phyloP scores from a whole-genome alignment of 2,113 vertebrate species.

The Elephas maximus region DNA sequence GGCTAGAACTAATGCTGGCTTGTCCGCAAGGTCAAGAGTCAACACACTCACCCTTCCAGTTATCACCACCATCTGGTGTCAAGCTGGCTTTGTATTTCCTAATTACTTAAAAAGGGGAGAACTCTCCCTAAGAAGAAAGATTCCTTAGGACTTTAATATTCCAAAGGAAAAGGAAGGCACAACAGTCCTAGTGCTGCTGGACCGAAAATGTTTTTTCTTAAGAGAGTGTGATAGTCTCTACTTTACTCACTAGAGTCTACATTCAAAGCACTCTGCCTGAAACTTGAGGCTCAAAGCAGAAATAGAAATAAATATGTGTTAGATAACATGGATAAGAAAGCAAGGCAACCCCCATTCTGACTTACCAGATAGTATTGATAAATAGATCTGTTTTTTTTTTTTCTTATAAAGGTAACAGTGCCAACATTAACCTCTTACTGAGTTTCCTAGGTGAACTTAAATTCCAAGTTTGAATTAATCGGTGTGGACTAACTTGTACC shows the following conservation, averaged over 20 bases:
- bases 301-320: not conserved
- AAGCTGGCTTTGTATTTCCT: not conserved
- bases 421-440: not conserved
- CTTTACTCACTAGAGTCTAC: fast-evolving
- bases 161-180: not conserved
- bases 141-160: not conserved
- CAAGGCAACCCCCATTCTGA: not conserved
- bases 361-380: not conserved
- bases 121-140: not conserved
- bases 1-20: not conserved
- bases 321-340: not conserved
- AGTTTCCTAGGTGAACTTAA: not conserved
- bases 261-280: not conserved
- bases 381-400: not conserved
- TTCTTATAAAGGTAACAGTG: not conserved
- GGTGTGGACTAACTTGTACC: no score
- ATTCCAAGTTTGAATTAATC: not conserved
- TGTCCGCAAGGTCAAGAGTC: not conserved
- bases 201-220: not conserved
- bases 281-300: not conserved
- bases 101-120: not conserved
- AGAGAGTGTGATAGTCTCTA: not conserved
- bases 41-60: not conserved
- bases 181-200: not conserved
- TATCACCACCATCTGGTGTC: not conserved